Evolutionary conservation across 2,888 invertebrate species (phyloP).

Genomic region (Hirtodrosophila histrioides): DNA sequence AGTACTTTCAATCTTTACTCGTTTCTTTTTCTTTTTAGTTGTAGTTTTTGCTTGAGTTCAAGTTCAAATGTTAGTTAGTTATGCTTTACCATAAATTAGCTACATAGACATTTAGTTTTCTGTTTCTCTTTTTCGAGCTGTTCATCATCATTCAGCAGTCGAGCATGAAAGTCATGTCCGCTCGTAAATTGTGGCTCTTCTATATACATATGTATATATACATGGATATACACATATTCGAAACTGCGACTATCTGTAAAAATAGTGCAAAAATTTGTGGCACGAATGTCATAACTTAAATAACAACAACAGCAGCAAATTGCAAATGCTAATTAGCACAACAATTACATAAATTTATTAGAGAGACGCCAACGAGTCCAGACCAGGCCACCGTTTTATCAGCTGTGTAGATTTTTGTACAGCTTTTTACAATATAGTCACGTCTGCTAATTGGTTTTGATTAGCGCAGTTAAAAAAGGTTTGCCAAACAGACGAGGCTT

Average conservation of each 20-base stretch:
- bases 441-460: constrained; percentile 66
- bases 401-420: constrained; percentile 40
- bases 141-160: constrained; percentile 64
- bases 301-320: constrained; percentile 29
- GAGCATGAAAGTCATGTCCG: constrained; percentile 78
- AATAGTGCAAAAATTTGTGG: constrained; percentile 59
- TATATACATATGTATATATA: constrained; percentile 16
- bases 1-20: background rate
- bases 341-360: constrained; percentile 74
- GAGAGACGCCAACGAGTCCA: constrained; percentile 59
- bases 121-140: constrained; percentile 35
- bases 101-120: constrained; percentile 40
- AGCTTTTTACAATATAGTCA: constrained; percentile 43
- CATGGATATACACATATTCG: constrained; percentile 1
- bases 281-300: constrained; percentile 71
- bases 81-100: constrained; percentile 46
- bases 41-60: constrained; percentile 53
- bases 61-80: constrained; percentile 65
- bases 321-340: constrained; percentile 68
- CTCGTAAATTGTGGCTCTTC: constrained; percentile 65
- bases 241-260: constrained; percentile 34
- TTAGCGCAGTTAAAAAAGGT: constrained; percentile 47
- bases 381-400: constrained; percentile 26
- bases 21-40: constrained; percentile 19
- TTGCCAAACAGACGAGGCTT: background rate